phyloP scores from a whole-genome alignment of 2,797 vertebrate species.

The Hippoglossus hippoglossus region DNA sequence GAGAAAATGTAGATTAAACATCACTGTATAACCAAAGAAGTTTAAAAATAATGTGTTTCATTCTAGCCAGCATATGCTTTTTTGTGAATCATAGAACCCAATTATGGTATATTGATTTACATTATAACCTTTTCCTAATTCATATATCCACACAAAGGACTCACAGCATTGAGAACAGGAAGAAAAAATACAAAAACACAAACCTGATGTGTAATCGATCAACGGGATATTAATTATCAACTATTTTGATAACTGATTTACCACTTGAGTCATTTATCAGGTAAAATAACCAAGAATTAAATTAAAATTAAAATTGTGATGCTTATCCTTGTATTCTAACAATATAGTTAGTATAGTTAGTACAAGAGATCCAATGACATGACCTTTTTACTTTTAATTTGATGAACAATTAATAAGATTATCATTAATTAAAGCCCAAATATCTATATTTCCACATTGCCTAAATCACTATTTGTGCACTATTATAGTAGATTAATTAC shows the following conservation, averaged over 20 bases:
- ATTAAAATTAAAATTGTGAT: no score
- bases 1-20: not conserved
- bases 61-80: not conserved
- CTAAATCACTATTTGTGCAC: not conserved
- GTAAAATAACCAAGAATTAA: not conserved
- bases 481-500: not conserved
- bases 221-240: not conserved
- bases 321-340: not conserved
- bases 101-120: no score
- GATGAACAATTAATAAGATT: not conserved
- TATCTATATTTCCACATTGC: not conserved
- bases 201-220: not conserved
- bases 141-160: no score
- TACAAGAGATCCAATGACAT: not conserved
- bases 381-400: not conserved
- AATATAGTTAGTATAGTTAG: not conserved
- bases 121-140: no score
- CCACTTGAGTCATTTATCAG: not conserved
- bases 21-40: not conserved
- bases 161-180: no score
- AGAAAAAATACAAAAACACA: not conserved
- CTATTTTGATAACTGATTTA: not conserved
- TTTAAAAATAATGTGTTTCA: no score
- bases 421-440: not conserved
- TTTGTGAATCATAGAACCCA: no score